A percentile compares a stretch with the other conserved stretches of the same genome.
Evolutionary conservation across 2,797 vertebrate genomes (phyloP).

Genomic region (Peromyscus melanophrys): DNA sequence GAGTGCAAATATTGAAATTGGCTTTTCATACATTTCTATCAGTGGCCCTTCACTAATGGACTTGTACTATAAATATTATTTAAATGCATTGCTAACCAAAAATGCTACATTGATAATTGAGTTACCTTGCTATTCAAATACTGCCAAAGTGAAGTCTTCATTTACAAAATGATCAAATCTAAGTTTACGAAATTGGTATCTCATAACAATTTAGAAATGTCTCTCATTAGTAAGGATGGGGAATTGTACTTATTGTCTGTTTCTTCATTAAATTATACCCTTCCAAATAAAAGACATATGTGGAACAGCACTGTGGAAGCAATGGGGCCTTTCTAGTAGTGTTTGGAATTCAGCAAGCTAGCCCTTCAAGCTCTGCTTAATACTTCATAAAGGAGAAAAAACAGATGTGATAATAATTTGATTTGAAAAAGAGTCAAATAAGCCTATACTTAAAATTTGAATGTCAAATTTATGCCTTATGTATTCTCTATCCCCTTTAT

Average conservation of each 20-base stretch:
- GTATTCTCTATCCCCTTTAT: neutral
- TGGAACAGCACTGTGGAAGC: neutral
- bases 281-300: neutral
- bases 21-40: conserved; percentile 25
- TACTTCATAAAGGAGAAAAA: neutral
- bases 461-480: neutral
- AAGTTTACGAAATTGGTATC: neutral
- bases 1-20: conserved; percentile 34
- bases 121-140: neutral
- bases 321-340: neutral
- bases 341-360: neutral
- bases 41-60: neutral
- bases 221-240: neutral
- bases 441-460: neutral
- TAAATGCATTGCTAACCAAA: conserved; percentile 44
- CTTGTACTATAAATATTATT: conserved; percentile 9
- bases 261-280: neutral
- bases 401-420: neutral
- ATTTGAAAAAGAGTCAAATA: neutral
- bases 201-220: neutral
- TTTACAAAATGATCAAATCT: neutral
- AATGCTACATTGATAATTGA: neutral
- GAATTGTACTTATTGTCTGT: neutral
- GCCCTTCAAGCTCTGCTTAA: neutral
- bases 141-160: neutral